Base-by-base conservation (phyloP, 2,797 vertebrate species). In the Myripristis jacobus region DNA sequence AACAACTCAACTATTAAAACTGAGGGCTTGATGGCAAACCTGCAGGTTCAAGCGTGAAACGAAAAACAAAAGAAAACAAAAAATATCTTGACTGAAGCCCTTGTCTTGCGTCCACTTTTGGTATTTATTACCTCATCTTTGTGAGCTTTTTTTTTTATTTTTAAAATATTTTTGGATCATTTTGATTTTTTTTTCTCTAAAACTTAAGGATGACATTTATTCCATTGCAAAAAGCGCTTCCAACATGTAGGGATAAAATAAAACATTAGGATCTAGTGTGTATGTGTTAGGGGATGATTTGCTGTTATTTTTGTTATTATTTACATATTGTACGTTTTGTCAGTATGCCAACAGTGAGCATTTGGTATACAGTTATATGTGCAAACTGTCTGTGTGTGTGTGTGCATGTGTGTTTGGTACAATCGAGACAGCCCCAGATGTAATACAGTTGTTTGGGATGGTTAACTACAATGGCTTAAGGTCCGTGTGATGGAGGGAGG, bases 401-500 rank as follows among this genome's bases (percentile, higher is more conserved):
- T 81, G 51, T 58, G 66, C 47, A 70, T 70, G 66, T 48, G 71
- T 70, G 79, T 81, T 78, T 77, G 80, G 79, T 91, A 91, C 89
- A 91, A 88, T 92, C 85, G 78, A 87, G 80, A 91, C 85, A 87
- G 87, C 84, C 80, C 85, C 80, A 79, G 85, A 87, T 92, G 83
- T 80, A 80, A 78, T 86, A 80, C 77, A 82, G 73, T 76, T 82
- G 86, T 83, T 75, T 83, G 82, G 68, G 87, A 93, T 93, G 91
- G 82, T 84, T 31, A 91, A 94, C 87, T 88, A 92, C 86, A 88
- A 92, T 90, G 90, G 90, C 90, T 93, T 94, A 90, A 93, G 87
- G 92, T 94, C 93, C 91, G 82, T 91, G 91, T 92, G 88, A 89
- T 82, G 67, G 75, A 82, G 79, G 78, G 77, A 70, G 70, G 77